phyloP scores from a whole-genome alignment of 2,888 invertebrate species.

The Mechanitis mazaeus region DNA sequence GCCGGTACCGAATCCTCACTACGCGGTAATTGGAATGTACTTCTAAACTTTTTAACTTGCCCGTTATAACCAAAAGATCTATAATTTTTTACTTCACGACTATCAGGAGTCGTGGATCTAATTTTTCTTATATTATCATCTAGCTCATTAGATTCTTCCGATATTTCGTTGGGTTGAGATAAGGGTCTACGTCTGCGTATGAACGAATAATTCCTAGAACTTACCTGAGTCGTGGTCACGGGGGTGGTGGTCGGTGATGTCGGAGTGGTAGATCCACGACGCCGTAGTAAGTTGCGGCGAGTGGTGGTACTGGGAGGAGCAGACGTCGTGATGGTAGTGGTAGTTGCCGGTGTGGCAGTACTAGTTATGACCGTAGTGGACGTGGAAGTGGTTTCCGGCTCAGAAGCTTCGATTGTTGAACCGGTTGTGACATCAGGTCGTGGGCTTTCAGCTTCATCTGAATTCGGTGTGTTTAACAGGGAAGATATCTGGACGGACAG shows the following conservation, averaged over 20 bases:
- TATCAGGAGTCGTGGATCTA: slow-evolving; percentile 70
- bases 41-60: slow-evolving; percentile 43
- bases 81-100: slow-evolving; percentile 52
- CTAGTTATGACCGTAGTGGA: slow-evolving; percentile 45
- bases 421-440: slow-evolving; percentile 41
- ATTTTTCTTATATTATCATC: slow-evolving; percentile 53
- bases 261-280: slow-evolving; percentile 44
- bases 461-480: slow-evolving; percentile 54
- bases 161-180: slow-evolving; percentile 60
- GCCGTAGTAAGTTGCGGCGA: slow-evolving; percentile 45
- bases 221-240: slow-evolving; percentile 69
- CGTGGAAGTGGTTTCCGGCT: slow-evolving; percentile 40
- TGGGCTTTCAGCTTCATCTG: slow-evolving; percentile 41
- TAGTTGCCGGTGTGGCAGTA: slow-evolving; percentile 41
- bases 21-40: slow-evolving; percentile 42
- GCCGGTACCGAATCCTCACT: slow-evolving; percentile 58
- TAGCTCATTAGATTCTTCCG: slow-evolving; percentile 52
- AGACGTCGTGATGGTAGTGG: slow-evolving; percentile 38
- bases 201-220: slow-evolving; percentile 73
- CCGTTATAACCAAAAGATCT: slow-evolving; percentile 36
- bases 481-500: slow-evolving; percentile 69
- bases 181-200: slow-evolving; percentile 62
- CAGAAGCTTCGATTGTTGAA: slow-evolving; percentile 41
- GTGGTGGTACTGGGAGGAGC: slow-evolving; percentile 39
- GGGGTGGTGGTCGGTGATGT: slow-evolving; percentile 43